Evolutionary conservation across 2,797 vertebrate species (phyloP).

Genomic region (Pipistrellus kuhlii): DNA sequence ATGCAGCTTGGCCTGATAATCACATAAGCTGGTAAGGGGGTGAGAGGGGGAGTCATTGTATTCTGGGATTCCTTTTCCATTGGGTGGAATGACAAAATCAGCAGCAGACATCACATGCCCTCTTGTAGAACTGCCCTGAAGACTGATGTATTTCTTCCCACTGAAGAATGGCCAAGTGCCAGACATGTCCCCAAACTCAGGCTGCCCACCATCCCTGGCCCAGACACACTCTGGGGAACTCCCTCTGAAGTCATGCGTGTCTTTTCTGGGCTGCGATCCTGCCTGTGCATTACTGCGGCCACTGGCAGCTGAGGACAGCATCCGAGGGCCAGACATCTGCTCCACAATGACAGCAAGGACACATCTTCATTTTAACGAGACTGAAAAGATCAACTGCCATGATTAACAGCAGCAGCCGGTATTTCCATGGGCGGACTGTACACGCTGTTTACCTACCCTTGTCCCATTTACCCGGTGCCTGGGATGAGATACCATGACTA

Average conservation of each 20-base stretch:
- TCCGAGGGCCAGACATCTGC: neutral
- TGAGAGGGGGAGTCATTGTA: neutral
- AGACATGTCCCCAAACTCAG: slow-evolving; percentile 17
- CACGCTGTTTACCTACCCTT: neutral
- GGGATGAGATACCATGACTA: neutral
- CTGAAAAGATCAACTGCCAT: neutral
- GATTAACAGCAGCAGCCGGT: neutral
- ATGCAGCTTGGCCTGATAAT: neutral
- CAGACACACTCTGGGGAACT: slow-evolving; percentile 39
- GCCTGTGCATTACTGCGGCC: neutral
- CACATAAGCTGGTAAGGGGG: neutral
- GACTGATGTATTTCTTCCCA: slow-evolving; percentile 8
- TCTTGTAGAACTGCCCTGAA: slow-evolving; percentile 39
- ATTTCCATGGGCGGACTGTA: neutral
- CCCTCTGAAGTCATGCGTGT: slow-evolving; percentile 63
- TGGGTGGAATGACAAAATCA: slow-evolving; percentile 32
- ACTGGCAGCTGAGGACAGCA: neutral
- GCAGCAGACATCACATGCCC: neutral
- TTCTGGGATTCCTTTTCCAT: neutral
- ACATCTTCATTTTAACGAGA: neutral
- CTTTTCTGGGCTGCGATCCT: slow-evolving; percentile 53
- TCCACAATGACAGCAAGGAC: neutral
- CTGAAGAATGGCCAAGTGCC: neutral
- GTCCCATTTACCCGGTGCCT: slow-evolving; percentile 33
- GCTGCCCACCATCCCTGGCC: slow-evolving; percentile 4